Evolutionary conservation across 2,888 invertebrate species (phyloP).

Genomic region (Lepidochitona cinerea): DNA sequence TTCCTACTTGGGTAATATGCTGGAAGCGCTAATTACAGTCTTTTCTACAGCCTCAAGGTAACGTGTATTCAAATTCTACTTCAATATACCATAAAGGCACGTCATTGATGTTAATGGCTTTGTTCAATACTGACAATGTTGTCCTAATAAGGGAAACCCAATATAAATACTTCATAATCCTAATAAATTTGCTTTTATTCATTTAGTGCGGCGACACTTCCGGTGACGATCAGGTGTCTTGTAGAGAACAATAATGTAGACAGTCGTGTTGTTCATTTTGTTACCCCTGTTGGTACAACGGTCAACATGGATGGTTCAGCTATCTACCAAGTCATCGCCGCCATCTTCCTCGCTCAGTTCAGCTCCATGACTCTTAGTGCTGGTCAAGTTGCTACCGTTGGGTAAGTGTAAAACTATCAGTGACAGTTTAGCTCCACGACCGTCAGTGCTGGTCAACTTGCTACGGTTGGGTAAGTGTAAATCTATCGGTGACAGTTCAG

Average conservation of each 20-base stretch:
- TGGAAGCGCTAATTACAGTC: conserved; percentile 88
- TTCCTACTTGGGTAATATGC: conserved; percentile 86
- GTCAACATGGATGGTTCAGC: conserved; percentile 97
- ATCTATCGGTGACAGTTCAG: too few relatives aligned
- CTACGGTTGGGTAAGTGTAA: too few relatives aligned
- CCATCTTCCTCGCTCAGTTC: conserved; percentile 88
- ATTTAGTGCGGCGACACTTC: conserved; percentile 83
- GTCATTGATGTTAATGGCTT: too few relatives aligned
- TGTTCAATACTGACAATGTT: too few relatives aligned
- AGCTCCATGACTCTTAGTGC: conserved; percentile 84
- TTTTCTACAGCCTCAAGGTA: conserved; percentile 93
- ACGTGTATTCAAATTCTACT: too few relatives aligned
- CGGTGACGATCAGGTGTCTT: conserved; percentile 90
- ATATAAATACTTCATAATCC: too few relatives aligned
- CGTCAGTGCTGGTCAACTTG: too few relatives aligned
- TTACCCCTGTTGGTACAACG: conserved; percentile 93
- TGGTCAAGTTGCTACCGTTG: conserved; percentile 87
- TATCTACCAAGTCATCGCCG: conserved; percentile 91
- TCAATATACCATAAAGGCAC: too few relatives aligned
- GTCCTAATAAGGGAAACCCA: too few relatives aligned
- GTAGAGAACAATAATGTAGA: conserved; percentile 88
- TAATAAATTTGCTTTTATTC: too few relatives aligned
- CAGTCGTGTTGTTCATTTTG: conserved; percentile 88
- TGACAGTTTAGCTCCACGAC: too few relatives aligned
- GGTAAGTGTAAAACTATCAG: too few relatives aligned